Conservation (phyloP, 2,113 vertebrate species). For the Triplophysa siluroides region DNA sequence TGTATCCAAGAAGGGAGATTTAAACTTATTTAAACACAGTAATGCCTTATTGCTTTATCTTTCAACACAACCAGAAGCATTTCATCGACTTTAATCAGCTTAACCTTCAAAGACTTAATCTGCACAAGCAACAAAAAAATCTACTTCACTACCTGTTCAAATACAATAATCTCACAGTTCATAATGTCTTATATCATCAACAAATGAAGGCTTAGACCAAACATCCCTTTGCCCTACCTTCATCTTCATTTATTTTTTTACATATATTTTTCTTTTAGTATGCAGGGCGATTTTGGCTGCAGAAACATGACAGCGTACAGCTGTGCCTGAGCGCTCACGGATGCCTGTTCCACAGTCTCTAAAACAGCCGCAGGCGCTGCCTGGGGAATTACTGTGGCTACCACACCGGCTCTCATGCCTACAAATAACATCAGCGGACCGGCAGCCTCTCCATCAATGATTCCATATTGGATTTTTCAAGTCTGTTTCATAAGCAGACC, state of each 20-base stretch:
- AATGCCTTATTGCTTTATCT: neutral
- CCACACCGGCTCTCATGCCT: slow-evolving; percentile 62
- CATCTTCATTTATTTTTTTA: neutral
- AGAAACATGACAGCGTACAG: slow-evolving; percentile 63
- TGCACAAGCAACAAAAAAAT: neutral
- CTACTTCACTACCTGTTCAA: neutral
- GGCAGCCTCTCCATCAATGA: slow-evolving; percentile 45
- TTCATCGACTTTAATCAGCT: neutral
- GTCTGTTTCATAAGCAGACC: neutral
- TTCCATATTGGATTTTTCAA: neutral
- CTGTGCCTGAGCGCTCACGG: slow-evolving; percentile 57
- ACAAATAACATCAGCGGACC: slow-evolving; percentile 44
- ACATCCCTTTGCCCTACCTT: neutral
- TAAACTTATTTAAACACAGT: neutral
- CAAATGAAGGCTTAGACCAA: neutral
- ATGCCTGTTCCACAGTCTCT: slow-evolving; percentile 51
- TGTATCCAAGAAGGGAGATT: neutral
- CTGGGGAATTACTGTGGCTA: slow-evolving; percentile 66
- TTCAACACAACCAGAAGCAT: neutral
- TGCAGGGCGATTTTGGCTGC: slow-evolving; percentile 57
- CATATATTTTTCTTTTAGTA: neutral
- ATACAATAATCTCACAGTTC: neutral
- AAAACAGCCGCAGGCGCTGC: slow-evolving; percentile 62
- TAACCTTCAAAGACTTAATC: slow-evolving; percentile 12
- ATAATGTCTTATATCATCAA: neutral